phyloP scores from a whole-genome alignment of 2,113 vertebrate species.

The Pao palembangensis region DNA sequence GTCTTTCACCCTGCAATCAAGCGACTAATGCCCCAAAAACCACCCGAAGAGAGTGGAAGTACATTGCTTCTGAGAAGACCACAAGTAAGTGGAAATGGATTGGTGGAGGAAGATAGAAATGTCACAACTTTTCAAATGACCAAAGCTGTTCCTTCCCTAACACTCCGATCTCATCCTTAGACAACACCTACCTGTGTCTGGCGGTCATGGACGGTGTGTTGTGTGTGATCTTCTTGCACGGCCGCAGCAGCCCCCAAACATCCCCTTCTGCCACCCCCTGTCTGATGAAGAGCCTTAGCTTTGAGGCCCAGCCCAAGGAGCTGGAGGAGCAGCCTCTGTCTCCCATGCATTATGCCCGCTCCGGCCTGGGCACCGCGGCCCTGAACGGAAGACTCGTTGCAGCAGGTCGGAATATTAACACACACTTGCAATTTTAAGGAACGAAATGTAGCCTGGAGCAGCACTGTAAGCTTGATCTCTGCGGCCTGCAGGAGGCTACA shows the following conservation, averaged over 20 bases:
- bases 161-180: constrained; percentile 54
- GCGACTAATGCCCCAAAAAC: constrained; percentile 70
- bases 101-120: background rate
- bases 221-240: constrained; percentile 94
- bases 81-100: constrained; percentile 81
- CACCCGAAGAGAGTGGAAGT: constrained; percentile 96
- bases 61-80: constrained; percentile 96
- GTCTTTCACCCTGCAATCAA: constrained; percentile 85
- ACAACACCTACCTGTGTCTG: constrained; percentile 92
- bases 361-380: constrained; percentile 88
- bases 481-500: constrained; percentile 85
- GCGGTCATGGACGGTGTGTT: constrained; percentile 92
- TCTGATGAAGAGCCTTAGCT: constrained; percentile 92
- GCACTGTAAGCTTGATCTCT: background rate
- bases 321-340: constrained; percentile 85
- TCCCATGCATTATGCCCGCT: constrained; percentile 95
- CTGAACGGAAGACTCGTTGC: constrained; percentile 86
- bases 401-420: constrained; percentile 77
- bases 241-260: constrained; percentile 92
- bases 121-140: background rate
- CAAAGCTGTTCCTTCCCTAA: too few species aligned
- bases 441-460: background rate
- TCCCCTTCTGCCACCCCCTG: constrained; percentile 92
- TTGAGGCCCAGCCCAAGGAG: constrained; percentile 84
- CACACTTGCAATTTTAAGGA: background rate